Evolutionary conservation across 2,797 vertebrate genomes (phyloP).

Genomic region (Urophycis tenuis): DNA sequence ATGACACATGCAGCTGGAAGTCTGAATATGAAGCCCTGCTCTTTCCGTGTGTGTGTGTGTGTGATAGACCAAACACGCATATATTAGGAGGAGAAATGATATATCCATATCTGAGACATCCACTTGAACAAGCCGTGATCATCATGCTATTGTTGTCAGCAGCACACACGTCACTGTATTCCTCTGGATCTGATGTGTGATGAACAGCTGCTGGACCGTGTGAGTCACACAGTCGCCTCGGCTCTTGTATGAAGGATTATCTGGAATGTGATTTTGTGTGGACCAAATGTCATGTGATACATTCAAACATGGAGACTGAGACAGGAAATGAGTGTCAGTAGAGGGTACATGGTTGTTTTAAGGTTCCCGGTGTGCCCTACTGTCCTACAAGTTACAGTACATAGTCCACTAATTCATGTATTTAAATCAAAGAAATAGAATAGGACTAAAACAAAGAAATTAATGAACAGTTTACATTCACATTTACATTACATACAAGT

Average conservation of each 20-base stretch:
- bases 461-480: no score
- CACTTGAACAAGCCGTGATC: slow-evolving; percentile 48
- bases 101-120: slow-evolving; percentile 44
- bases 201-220: slow-evolving; percentile 52
- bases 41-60: slow-evolving; percentile 41
- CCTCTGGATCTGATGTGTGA: slow-evolving; percentile 61
- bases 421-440: not conserved
- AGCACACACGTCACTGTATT: slow-evolving; percentile 47
- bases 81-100: no score
- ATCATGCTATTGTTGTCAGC: slow-evolving; percentile 56
- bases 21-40: slow-evolving; percentile 46
- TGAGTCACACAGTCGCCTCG: slow-evolving; percentile 21
- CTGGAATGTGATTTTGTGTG: slow-evolving; percentile 52
- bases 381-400: not conserved
- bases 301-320: not conserved
- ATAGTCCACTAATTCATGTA: not conserved
- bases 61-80: no score
- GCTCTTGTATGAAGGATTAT: slow-evolving; percentile 47
- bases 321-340: not conserved
- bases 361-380: no score
- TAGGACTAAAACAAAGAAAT: no score
- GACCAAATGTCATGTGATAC: slow-evolving; percentile 16
- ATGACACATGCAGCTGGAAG: slow-evolving; percentile 35
- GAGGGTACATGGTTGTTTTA: not conserved
- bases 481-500: no score